These are phyloP conservation scores for Rhinogobio ventralis DNA, from an alignment of 2,797 vertebrate species.

Conservation along the genomic window DNA sequence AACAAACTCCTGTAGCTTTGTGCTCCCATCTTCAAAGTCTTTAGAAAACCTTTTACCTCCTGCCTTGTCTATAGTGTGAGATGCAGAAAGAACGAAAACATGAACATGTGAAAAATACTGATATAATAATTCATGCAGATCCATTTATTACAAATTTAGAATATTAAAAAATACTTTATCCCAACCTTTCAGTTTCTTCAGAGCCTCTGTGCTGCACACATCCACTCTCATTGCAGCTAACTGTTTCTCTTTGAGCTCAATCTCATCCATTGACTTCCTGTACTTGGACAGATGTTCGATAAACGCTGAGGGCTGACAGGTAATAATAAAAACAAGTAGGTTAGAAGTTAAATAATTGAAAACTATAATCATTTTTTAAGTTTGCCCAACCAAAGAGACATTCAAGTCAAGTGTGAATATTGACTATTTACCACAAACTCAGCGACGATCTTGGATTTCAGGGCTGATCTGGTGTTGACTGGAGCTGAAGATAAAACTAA, in stretches of 20 bases:
- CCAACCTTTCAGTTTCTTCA: slow-evolving; percentile 95
- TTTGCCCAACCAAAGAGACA: neutral
- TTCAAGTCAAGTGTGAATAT: neutral
- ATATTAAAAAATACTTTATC: neutral
- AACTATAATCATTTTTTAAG: neutral
- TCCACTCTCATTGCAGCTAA: slow-evolving; percentile 94
- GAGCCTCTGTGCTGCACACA: slow-evolving; percentile 92
- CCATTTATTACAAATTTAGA: neutral
- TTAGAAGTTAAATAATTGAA: neutral
- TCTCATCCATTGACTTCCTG: slow-evolving; percentile 88
- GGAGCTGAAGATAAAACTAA: slow-evolving; percentile 74
- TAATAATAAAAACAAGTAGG: slow-evolving; percentile 63
- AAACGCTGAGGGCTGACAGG: slow-evolving; percentile 84
- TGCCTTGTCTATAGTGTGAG: slow-evolving; percentile 85
- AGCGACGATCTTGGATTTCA: slow-evolving; percentile 94
- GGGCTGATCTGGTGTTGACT: slow-evolving; percentile 84
- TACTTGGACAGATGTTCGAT: slow-evolving; percentile 88
- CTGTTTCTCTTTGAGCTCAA: slow-evolving; percentile 94
- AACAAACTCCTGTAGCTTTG: slow-evolving; percentile 94
- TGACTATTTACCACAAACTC: slow-evolving; percentile 92
- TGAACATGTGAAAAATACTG: neutral
- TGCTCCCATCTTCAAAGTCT: slow-evolving; percentile 96
- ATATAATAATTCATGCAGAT: neutral
- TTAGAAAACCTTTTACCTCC: slow-evolving; percentile 97
- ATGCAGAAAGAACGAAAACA: neutral